Evolutionary conservation across 2,113 vertebrate species (phyloP), one percentile per base, ranked within the genome.

Genomic region (Oceanodroma tethys): DNA sequence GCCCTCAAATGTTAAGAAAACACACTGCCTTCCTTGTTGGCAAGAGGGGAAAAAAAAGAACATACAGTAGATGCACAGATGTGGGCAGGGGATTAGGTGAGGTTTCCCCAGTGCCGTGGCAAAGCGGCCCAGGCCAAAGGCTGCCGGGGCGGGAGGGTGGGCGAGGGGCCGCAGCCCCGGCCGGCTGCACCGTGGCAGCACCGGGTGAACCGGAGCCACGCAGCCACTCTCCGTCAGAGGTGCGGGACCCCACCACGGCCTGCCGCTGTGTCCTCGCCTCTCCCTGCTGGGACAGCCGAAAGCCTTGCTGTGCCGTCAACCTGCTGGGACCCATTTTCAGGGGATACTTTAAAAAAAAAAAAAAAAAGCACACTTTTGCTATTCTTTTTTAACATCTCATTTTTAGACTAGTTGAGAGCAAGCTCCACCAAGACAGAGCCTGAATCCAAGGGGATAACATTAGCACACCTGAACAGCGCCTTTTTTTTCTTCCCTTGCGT

Each of bases 1-100:
- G 86, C 83, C 93, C 86, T 91, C 72, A 70, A 79, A 95, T 79
- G 94, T 97, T 91, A 97, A 95, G 93, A 86, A 97, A 97, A 97
- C 84, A 92, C 16, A 21, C 74, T 76, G 83, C 88, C 43, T 87
- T 72, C 67, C 60, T 88, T 55, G 71, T 18, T 71, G 75, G 75
- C 50, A 95, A 90, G 38, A 78, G 73, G 27, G n/a, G 14, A 42
- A n/a, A 5, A 34, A 6, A 67, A 48, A 32, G 40, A 62, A 8
- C 53, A 9, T 9, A 27, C 45, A 58, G 87, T 6, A 36, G 81
- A 11, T 6, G 52, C 21, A 1, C 6, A 73, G 81, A 32, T 45
- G 48, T 9, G 68, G 87, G 45, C 78, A 56, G 76, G 80, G 89
- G 63, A 13, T 14, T 36, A 66, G 85, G 55, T 2, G 90, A 32